Base-by-base conservation (phyloP, 2,113 vertebrate genomes). In the Cryptotis parvus region DNA sequence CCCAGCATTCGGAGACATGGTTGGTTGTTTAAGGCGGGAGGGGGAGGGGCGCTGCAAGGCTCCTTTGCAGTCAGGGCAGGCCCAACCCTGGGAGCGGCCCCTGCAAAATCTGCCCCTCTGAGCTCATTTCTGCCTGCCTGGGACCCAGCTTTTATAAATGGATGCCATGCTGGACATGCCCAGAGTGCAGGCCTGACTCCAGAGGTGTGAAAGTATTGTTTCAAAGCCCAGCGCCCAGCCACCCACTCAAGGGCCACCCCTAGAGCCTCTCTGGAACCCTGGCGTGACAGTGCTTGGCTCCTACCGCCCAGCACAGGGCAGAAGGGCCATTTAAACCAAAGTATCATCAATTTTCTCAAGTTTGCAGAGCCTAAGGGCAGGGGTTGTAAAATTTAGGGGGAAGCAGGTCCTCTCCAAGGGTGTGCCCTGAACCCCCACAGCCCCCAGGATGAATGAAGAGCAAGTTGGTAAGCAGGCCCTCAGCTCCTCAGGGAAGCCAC, bases 11-110 rank as follows among this genome's bases (percentile, higher is more conserved):
- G 0, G 69, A 18, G 15, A 78, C 80, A 77, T 94, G 83, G 45
- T 73, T 90, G 89, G 78, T 90, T 82, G 41, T 89, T 96, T 95
- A 96, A 96, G 95, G 96, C 95, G 80, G 93, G 9, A 33, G 65
- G 80, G 20, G 26, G 58, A 6, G 63, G 63, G 63, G 3, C 5
- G 24, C 63, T 55, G 52, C 20, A 18, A 55, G 52, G 52, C 76
- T 78, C 84, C 77, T 65, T 65, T 27, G 63, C 0, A 1, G 73
- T 66, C 1, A n/a, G 68, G 52, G 63, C 27, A 31, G 29, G 63
- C 9, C 31, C 31, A 11, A 29, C 63, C 63, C 29, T 4, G 2
- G 87, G 9, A 35, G 16, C 18, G 41, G 35, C n/a, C 15, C 31
- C 4, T 6, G 18, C 69, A 55, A 68, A 79, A 58, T 49, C 0